A percentile compares a stretch with the other conserved stretches of the same genome.
These are phyloP conservation scores for Euwallacea fornicatus DNA, from an alignment of 1,140 invertebrate genomes.

Conservation along the genomic window DNA sequence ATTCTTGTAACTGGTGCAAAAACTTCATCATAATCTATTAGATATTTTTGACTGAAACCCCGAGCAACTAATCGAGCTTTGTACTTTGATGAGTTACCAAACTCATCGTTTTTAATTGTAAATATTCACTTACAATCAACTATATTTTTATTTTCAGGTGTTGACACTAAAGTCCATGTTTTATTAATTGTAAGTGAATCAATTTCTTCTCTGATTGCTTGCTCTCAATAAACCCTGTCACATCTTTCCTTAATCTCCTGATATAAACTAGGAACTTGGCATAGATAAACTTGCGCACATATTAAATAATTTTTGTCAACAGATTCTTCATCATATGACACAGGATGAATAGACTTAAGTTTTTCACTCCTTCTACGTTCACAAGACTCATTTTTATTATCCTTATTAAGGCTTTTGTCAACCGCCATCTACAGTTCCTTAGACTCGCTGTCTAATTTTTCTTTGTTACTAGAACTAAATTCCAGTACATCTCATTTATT, in stretches of 20 bases:
- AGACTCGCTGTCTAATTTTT: too few species aligned
- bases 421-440: too few species aligned
- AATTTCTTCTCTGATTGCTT: slow-evolving; percentile 52
- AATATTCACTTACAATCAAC: too few species aligned
- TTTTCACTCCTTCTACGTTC: too few species aligned
- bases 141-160: slow-evolving; percentile 45
- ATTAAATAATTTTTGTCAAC: too few species aligned
- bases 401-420: too few species aligned
- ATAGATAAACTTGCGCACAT: too few species aligned
- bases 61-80: slow-evolving; percentile 54
- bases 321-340: too few species aligned
- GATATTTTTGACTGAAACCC: slow-evolving; percentile 50
- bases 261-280: neutral
- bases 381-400: too few species aligned
- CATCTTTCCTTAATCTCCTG: slow-evolving; percentile 46
- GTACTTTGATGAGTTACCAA: slow-evolving; percentile 36
- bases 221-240: slow-evolving; percentile 48
- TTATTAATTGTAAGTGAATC: slow-evolving; percentile 51
- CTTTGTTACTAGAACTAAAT: too few species aligned
- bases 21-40: slow-evolving; percentile 50
- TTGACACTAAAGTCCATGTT: slow-evolving; percentile 52
- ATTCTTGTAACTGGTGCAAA: slow-evolving; percentile 43
- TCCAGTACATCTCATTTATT: too few species aligned
- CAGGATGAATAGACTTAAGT: too few species aligned
- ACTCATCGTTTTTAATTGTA: neutral